A percentile compares a stretch with the other conserved stretches of the same genome.
Evolutionary conservation across 2,113 vertebrate species (phyloP).

Genomic region (Megaceryle torquata): DNA sequence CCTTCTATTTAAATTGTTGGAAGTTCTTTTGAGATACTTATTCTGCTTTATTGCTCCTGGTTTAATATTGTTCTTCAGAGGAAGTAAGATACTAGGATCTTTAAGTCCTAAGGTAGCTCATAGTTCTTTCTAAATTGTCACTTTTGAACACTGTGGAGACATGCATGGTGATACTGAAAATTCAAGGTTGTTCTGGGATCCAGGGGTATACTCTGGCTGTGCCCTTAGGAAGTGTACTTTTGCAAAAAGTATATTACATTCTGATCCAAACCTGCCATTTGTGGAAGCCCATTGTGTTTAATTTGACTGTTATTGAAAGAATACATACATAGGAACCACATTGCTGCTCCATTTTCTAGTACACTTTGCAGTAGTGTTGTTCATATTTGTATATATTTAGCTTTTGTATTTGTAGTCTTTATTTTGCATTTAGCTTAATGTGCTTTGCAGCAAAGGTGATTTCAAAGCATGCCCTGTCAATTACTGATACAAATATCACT

Average conservation of each 20-base stretch:
- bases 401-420: background rate
- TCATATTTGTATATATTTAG: background rate
- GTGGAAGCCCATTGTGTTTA: background rate
- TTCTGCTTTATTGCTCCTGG: background rate
- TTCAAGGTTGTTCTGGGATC: background rate
- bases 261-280: background rate
- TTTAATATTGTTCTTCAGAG: background rate
- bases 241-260: background rate
- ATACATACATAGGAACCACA: rapidly evolving
- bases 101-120: background rate
- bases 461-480: background rate
- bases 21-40: background rate
- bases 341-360: background rate
- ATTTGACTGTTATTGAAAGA: background rate
- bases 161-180: background rate
- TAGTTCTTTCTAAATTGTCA: background rate
- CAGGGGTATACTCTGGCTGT: background rate
- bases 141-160: background rate
- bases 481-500: background rate
- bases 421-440: background rate
- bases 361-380: background rate
- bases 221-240: background rate
- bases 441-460: background rate
- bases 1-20: background rate
- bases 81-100: background rate